These are phyloP conservation scores for Mystacornis crossleyi DNA, from an alignment of 2,113 vertebrate genomes.

Conservation along the genomic window DNA sequence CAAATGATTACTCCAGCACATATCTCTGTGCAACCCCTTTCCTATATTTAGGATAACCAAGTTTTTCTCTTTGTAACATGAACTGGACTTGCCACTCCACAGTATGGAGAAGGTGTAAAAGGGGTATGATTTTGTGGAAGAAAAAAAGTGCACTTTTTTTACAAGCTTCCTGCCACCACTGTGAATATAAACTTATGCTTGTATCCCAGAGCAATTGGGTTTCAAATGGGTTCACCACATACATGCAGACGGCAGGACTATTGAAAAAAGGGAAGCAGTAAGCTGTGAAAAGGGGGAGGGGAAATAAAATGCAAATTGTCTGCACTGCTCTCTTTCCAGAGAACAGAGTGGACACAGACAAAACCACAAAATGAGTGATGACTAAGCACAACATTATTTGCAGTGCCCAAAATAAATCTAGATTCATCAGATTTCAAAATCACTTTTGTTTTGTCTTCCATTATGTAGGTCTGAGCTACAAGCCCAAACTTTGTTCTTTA, in stretches of 20 bases:
- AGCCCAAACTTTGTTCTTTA: background rate
- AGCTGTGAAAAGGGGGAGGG: background rate
- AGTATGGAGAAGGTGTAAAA: background rate
- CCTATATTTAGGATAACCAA: background rate
- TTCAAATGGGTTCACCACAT: background rate
- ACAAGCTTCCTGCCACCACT: background rate
- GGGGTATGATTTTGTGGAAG: background rate
- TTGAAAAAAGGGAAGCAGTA: background rate
- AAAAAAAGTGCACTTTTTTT: background rate
- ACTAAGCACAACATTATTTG: background rate
- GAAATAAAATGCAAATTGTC: background rate
- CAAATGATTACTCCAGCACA: background rate
- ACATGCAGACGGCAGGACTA: background rate
- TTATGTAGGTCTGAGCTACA: background rate
- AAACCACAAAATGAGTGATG: background rate
- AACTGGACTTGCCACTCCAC: background rate
- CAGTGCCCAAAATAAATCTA: background rate
- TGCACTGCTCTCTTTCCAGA: background rate
- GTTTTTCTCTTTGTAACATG: background rate
- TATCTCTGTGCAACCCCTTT: background rate
- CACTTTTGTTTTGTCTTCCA: background rate
- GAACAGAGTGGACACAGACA: background rate
- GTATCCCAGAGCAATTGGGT: background rate
- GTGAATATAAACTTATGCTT: background rate
- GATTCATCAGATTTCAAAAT: background rate